Base-by-base conservation (phyloP, 2,797 vertebrate genomes). In the Oophaga sylvatica region DNA sequence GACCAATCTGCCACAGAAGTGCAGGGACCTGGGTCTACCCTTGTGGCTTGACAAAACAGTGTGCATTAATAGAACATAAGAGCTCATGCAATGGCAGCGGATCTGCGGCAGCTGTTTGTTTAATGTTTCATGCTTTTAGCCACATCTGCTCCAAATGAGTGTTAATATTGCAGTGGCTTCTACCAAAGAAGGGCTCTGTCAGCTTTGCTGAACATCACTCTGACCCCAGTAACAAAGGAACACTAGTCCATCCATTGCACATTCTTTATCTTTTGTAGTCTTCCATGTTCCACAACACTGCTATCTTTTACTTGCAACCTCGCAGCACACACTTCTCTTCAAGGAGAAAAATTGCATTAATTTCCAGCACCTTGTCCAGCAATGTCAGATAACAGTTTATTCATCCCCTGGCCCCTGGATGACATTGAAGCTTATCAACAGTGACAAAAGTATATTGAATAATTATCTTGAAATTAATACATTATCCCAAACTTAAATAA, bases 71-170 rank as follows among this genome's bases (percentile, higher is more conserved):
- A 94, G 95, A 95, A 94, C 94, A 92, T 93, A 95, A 95, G 95
- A 93, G 93, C 94, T 95, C 93, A 86, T 89, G 95, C 95, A 92
- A 96, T 93, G 95, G 96, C 94, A 91, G 93, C 95, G 95, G 97
- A 98, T 97, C 95, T 68, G 95, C 94, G 97, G 96, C 98, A 99
- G 97, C 97, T 99, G 98, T 98, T 98, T 96, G 96, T 97, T 99
- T 97, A 98, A 97, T 98, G 97, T 99, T 99, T 98, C 96, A 97
- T 98, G 97, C 96, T 97, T 96, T 96, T 94, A 96, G 97, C 94
- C 97, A 97, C 97, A 98, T 97, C 97, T 98, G 97, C 95, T 96
- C 95, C 96, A 96, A 97, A 97, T 96, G 96, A 97, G 95, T 96
- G 97, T 97, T 98, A 97, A 98, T 98, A 97, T 97, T 97, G 96